Base-by-base conservation (phyloP, 1,140 invertebrate species). In the Lucilia cuprina region DNA sequence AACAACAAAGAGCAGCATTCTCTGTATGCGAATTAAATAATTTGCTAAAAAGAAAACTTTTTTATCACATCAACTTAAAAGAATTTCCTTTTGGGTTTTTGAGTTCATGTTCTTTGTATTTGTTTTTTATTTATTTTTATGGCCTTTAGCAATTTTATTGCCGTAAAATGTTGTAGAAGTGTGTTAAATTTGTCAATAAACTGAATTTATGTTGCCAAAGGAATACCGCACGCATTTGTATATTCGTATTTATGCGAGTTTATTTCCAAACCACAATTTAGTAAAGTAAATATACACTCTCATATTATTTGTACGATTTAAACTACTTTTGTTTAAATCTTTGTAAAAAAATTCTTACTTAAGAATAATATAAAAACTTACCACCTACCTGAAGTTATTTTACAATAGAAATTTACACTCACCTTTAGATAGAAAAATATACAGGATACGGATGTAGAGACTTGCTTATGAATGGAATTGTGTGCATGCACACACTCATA, bases 381-480 rank as follows among this genome's bases (percentile, higher is more conserved):
- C 9, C 34, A 19, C 74, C 13, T 47, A 74, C 35, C 75, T 47
- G 75, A 78, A 47, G 35, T 25, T 78, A 78, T 78, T 78, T 78
- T 47, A 78, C 34, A 78, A 41, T 60, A 17, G n/a, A 60, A 60
- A 60, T n/a, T 60, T n/a, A n/a, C n/a, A 10, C 41, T 41, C 41
- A 41, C 41, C 41, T 41, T 41, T 8, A 7, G 41, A 41, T 0
- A 41, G 41, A 41, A 41, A 30, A 30, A 30, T 30, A 30, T 30
- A 30, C 25, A 30, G 25, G 25, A 30, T 41, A 41, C 41, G 41
- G 41, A 41, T 41, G 41, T 41, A 41, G 7, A 8, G 41, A 41
- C 41, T 41, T 41, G 41, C 10, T 8, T 8, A 41, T 41, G 7
- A 8, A 41, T 41, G 41, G 2, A 5, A 30, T 30, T 41, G 41